Evolutionary conservation across 2,888 invertebrate genomes (phyloP).

Genomic region (Cylloceria caligata): DNA sequence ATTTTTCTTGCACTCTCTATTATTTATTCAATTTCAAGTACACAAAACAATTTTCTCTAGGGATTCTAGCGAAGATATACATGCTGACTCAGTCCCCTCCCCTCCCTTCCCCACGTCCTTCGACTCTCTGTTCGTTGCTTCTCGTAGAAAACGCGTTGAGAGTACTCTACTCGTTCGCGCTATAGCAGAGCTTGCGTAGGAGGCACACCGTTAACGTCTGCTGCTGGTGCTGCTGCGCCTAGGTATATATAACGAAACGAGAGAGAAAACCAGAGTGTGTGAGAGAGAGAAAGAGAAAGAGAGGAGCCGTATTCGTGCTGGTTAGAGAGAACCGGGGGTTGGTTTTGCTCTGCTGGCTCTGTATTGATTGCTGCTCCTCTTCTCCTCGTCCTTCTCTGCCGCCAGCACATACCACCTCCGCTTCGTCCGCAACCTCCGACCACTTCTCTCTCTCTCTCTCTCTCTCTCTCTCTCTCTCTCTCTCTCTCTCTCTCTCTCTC

Average conservation of each 20-base stretch:
- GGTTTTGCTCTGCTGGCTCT: constrained; percentile 82
- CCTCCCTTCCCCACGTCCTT: neutral
- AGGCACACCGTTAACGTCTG: constrained; percentile 60
- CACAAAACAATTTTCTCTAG: constrained; percentile 12
- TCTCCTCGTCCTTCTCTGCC: constrained; percentile 72
- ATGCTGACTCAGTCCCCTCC: neutral
- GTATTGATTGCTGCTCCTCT: constrained; percentile 83
- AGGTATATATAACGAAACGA: constrained; percentile 44
- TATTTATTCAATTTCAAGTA: neutral
- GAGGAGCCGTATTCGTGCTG: constrained; percentile 72
- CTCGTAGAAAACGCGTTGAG: constrained; percentile 36
- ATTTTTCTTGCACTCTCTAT: neutral
- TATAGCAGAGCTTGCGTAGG: constrained; percentile 47
- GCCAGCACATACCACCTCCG: constrained; percentile 70
- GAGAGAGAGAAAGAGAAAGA: constrained; percentile 27
- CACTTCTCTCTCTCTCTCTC: constrained; percentile 55
- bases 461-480: constrained; percentile 41
- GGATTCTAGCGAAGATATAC: neutral
- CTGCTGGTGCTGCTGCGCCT: constrained; percentile 37
- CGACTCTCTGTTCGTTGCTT: neutral
- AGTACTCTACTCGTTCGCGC: constrained; percentile 42
- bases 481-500: constrained; percentile 46
- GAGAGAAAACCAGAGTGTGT: constrained; percentile 1
- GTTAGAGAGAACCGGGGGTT: constrained; percentile 75
- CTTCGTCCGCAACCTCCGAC: constrained; percentile 61